Conservation (phyloP, 2,888 invertebrate species). For the Dugesia japonica region DNA sequence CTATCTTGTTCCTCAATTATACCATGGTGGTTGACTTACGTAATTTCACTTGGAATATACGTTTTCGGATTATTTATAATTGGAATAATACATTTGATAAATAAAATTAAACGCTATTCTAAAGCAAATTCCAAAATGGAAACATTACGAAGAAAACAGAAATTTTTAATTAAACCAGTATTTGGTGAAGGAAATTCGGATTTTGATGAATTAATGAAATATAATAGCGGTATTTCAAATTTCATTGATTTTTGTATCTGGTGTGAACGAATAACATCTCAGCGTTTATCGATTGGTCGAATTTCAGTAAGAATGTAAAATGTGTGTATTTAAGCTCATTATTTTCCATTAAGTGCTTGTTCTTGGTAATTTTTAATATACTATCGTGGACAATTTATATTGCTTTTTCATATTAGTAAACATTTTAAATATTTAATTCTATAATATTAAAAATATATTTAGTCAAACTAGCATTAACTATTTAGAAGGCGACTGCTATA, state of each 20-base stretch:
- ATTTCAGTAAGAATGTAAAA: background rate
- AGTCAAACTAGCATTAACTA: background rate
- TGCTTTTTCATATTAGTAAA: background rate
- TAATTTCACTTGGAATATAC: background rate
- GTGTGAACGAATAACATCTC: background rate
- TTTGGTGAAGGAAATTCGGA: background rate
- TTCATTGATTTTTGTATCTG: background rate
- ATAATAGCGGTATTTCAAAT: background rate
- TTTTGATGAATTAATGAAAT: background rate
- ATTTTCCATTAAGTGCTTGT: background rate
- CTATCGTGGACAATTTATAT: background rate
- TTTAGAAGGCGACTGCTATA: background rate
- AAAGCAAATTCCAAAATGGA: background rate
- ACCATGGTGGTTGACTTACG: background rate
- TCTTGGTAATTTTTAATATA: background rate
- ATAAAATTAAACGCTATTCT: background rate
- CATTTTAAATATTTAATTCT: too few species aligned
- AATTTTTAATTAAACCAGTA: background rate
- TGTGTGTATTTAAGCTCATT: too few species aligned
- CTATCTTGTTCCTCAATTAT: background rate
- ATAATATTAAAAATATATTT: too few species aligned
- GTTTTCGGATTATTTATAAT: background rate
- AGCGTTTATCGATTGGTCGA: background rate
- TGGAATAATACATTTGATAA: background rate
- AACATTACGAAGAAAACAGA: background rate